Conservation (phyloP, 2,113 vertebrate genomes). For the Varanus salvator region DNA sequence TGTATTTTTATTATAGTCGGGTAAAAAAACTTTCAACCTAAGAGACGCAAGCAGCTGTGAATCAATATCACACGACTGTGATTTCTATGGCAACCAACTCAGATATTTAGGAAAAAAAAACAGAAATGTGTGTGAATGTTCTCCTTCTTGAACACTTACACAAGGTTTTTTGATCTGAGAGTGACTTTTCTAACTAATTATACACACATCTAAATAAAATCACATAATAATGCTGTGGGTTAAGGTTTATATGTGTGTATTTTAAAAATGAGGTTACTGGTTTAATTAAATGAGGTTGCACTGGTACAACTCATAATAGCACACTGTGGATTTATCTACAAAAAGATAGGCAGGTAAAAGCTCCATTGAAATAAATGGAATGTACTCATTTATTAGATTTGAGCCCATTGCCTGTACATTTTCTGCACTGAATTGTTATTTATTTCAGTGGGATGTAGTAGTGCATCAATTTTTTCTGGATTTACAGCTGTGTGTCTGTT, state of each 20-base stretch:
- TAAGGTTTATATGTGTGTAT: not conserved
- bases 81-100: constrained; percentile 60
- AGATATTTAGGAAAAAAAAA: not conserved
- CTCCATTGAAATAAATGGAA: not conserved
- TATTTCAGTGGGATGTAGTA: not conserved
- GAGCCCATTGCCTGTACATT: not conserved
- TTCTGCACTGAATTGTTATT: not conserved
- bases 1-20: constrained; percentile 65
- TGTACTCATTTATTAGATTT: not conserved
- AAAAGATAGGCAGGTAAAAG: not conserved
- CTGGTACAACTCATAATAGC: not conserved
- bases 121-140: constrained; percentile 18
- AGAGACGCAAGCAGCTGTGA: constrained; percentile 68
- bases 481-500: not conserved
- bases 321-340: not conserved
- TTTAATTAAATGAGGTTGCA: constrained; percentile 14
- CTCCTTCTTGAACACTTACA: constrained; percentile 24
- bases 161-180: constrained; percentile 23
- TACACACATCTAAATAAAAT: not conserved
- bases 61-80: constrained; percentile 64
- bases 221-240: not conserved
- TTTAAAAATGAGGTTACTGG: not conserved
- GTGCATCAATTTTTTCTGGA: not conserved
- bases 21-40: constrained; percentile 41
- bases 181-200: constrained; percentile 11